Percentiles rank a stretch among this genome's conserved stretches.
These are phyloP conservation scores for Ichneumon xanthorius DNA, from an alignment of 2,888 invertebrate species.

Conservation along the genomic window DNA sequence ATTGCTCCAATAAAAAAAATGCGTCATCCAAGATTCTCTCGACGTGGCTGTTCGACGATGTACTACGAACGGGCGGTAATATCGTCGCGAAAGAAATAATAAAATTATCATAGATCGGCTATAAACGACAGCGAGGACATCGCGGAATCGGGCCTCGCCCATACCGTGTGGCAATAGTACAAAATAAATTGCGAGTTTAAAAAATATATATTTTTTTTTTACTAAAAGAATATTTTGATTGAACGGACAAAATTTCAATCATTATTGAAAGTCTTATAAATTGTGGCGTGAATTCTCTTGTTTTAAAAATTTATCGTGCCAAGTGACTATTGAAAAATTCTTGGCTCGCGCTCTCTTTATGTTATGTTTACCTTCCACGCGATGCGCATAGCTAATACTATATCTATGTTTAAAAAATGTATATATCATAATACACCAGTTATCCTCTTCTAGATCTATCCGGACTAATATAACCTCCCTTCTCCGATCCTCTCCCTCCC, in stretches of 20 bases:
- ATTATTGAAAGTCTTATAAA: too few relatives aligned
- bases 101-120: slow-evolving; percentile 65
- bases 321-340: slow-evolving; percentile 2
- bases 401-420: slow-evolving; percentile 6
- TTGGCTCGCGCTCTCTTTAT: not conserved
- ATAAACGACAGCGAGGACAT: slow-evolving; percentile 54
- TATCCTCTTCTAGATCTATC: slow-evolving; percentile 36
- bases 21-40: slow-evolving; percentile 1
- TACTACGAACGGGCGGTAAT: slow-evolving; percentile 38
- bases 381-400: not conserved
- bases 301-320: not conserved
- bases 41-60: slow-evolving; percentile 41
- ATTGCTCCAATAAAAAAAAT: not conserved
- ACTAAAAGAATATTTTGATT: too few relatives aligned
- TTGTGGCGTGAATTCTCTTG: not conserved
- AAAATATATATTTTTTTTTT: too few relatives aligned
- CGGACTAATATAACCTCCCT: slow-evolving; percentile 37
- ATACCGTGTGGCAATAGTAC: too few relatives aligned
- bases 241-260: too few relatives aligned
- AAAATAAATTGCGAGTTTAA: too few relatives aligned
- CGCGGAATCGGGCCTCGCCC: too few relatives aligned
- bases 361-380: not conserved
- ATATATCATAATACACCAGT: slow-evolving; percentile 38
- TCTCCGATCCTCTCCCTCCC: slow-evolving; percentile 33
- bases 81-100: slow-evolving; percentile 60